Conservation (phyloP, 1,140 invertebrate genomes). For the Solenopsis fugax region DNA sequence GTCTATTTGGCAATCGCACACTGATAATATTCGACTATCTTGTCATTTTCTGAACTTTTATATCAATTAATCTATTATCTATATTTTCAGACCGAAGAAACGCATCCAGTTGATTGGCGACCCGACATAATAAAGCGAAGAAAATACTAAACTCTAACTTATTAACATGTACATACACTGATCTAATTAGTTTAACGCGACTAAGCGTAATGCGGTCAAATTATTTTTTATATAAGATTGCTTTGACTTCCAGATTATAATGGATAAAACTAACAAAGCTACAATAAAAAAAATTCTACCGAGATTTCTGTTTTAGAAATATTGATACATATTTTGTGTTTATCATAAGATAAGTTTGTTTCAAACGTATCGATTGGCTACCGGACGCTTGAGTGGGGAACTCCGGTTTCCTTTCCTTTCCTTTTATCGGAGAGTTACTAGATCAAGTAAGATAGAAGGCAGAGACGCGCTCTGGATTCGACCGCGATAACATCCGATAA, state of each 20-base stretch:
- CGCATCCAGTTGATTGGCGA: constrained; percentile 98
- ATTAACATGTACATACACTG: neutral
- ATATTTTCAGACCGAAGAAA: constrained; percentile 94
- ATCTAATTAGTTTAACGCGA: neutral
- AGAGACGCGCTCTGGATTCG: neutral
- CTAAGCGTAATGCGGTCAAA: neutral
- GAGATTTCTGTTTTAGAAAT: constrained; percentile 7
- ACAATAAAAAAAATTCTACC: constrained; percentile 5
- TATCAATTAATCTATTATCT: constrained; percentile 60
- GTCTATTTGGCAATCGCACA: neutral
- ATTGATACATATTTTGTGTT: neutral
- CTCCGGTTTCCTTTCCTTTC: neutral
- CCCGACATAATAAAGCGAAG: constrained; percentile 87
- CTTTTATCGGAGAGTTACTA: constrained; percentile 6
- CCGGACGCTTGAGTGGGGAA: neutral
- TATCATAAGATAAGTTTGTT: neutral
- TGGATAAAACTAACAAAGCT: neutral
- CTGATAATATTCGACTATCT: neutral
- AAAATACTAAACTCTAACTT: constrained; percentile 29
- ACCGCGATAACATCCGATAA: constrained; percentile 78
- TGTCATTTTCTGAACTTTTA: neutral
- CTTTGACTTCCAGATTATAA: constrained; percentile 4
- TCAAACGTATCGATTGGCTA: constrained; percentile 2
- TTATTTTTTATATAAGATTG: constrained; percentile 23
- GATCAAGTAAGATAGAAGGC: constrained; percentile 7